Evolutionary conservation across 2,888 invertebrate species (phyloP), one percentile per base, ranked within the genome.

Genomic region (Meghimatium bilineatum): DNA sequence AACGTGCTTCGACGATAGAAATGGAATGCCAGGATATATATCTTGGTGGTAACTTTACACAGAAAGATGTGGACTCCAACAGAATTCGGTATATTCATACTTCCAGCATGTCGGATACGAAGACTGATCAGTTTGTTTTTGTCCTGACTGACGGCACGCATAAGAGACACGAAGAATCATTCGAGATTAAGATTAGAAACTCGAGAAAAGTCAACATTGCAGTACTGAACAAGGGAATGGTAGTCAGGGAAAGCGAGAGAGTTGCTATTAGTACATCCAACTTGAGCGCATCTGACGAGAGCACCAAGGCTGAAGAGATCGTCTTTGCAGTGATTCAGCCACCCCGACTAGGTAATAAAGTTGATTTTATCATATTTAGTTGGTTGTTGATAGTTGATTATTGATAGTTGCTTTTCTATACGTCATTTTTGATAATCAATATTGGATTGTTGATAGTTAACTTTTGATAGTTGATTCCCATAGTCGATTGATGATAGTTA

Each of bases 81-180:
- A 87, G 88, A 44, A 88, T 93, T 36, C 87, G 93, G 56, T 93
- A 92, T 82, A 85, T 91, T 14, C 92, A 93, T 87, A 91, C 91
- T 17, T 90, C 88, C 2, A 88, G 89, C 56, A 89, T 91, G 88
- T 89, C 89, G 23, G 87, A 87, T 52, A 87, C 89, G 2, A 90
- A 91, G 82, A 88, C 88, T 10, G 93, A 93, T 86, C 88, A 86
- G 67, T 93, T 93, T 86, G 87, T 88, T 60, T 93, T 93, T 87
- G 88, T 91, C 12, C 88, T 93, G 36, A 90, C 91, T 0, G 93
- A 93, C 87, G 93, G 93, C 38, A 86, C 89, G 5, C 89, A 93
- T 85, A 88, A 89, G 82, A 87, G 91, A 0, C 90, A 89, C 17
- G 87, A 88, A 23, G 90, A 91, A 82, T 90, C 90, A 1, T 92